These are phyloP conservation scores for Pararge aegeria DNA, from an alignment of 1,140 invertebrate species.

Conservation along the genomic window DNA sequence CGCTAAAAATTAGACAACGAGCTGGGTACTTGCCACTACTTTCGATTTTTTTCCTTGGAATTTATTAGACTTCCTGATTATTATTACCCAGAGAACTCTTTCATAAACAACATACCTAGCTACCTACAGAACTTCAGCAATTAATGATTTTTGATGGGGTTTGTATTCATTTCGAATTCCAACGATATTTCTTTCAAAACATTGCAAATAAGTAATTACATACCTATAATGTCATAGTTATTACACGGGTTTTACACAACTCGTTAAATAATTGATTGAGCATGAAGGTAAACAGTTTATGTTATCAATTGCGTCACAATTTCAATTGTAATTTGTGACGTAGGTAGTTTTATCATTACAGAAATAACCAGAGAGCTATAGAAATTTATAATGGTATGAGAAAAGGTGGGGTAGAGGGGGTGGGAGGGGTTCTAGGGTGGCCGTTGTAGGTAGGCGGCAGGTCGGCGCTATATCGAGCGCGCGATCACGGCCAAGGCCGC, in stretches of 20 bases:
- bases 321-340: conserved; percentile 29
- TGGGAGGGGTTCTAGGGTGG: conserved; percentile 30
- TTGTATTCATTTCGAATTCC: too few species aligned
- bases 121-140: too few species aligned
- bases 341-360: conserved; percentile 33
- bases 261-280: not conserved
- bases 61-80: too few species aligned
- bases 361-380: conserved; percentile 50
- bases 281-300: not conserved
- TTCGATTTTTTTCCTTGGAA: too few species aligned
- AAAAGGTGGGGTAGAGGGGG: conserved; percentile 22
- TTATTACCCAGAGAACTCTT: too few species aligned
- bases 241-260: not conserved
- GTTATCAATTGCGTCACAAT: conserved; percentile 18
- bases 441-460: conserved; percentile 36
- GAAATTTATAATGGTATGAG: conserved; percentile 37
- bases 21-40: too few species aligned
- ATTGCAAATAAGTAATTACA: too few species aligned
- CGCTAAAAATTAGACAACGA: too few species aligned
- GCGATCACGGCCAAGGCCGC: conserved; percentile 75
- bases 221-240: too few species aligned
- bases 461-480: conserved; percentile 70
- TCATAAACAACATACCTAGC: too few species aligned
- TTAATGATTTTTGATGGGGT: too few species aligned
- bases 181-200: not conserved